Conservation (phyloP, 1,140 invertebrate genomes). For the Physella acuta region DNA sequence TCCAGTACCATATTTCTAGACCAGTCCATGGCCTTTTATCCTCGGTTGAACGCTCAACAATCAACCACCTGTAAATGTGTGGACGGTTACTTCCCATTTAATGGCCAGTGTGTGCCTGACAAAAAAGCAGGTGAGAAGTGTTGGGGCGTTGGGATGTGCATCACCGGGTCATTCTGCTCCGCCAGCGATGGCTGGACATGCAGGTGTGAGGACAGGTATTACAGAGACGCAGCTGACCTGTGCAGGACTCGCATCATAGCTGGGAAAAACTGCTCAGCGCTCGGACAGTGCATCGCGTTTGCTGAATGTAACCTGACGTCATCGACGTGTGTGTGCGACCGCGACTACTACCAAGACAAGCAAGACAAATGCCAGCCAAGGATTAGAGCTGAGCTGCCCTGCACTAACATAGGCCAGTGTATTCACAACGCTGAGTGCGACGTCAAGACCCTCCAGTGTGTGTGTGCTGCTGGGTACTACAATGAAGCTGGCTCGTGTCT, state of each 20-base stretch:
- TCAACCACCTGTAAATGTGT: not conserved
- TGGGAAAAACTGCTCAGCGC: not conserved
- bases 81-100: slow-evolving; percentile 1
- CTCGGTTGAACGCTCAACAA: not conserved
- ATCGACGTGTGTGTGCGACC: slow-evolving; percentile 13
- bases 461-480: slow-evolving; percentile 1
- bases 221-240: not conserved
- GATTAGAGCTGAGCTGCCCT: slow-evolving; percentile 20
- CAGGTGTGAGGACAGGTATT: slow-evolving; percentile 17
- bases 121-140: slow-evolving; percentile 13
- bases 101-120: not conserved
- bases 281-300: slow-evolving; percentile 25
- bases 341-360: slow-evolving; percentile 19
- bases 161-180: slow-evolving; percentile 26
- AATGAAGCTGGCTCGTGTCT: slow-evolving; percentile 14
- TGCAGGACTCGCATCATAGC: slow-evolving; percentile 16
- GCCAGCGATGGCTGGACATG: slow-evolving; percentile 12
- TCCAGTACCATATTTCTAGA: not conserved
- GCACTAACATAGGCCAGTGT: slow-evolving; percentile 26
- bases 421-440: slow-evolving; percentile 25
- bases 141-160: slow-evolving; percentile 22
- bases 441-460: not conserved
- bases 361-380: slow-evolving; percentile 11
- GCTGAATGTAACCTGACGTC: slow-evolving; percentile 20
- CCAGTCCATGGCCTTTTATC: slow-evolving; percentile 5